Evolutionary conservation across 92 coral and sea anemone genomes (phyloP).

Genomic region (Porites divaricata): DNA sequence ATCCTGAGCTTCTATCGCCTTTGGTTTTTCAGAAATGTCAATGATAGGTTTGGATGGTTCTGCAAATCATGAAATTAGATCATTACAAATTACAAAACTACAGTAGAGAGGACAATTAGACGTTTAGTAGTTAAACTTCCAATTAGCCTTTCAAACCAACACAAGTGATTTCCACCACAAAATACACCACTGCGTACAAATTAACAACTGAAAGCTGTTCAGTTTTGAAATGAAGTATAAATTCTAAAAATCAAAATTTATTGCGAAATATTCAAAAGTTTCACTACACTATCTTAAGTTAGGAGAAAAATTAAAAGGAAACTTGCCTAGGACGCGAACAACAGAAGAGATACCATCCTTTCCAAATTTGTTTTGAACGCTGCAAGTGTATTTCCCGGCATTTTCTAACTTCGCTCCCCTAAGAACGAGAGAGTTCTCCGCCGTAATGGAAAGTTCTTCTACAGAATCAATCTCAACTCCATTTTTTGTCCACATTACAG

Average conservation of each 20-base stretch:
- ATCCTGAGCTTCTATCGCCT: conserved; percentile 16
- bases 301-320: neutral
- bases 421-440: conserved; percentile 57
- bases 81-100: no score
- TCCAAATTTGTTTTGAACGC: conserved; percentile 38
- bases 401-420: conserved; percentile 46
- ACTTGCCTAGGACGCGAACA: conserved; percentile 33
- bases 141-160: no score
- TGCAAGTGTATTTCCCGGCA: conserved; percentile 68
- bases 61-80: neutral
- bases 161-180: no score
- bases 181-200: no score
- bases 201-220: no score
- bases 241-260: no score
- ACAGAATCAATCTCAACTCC: conserved; percentile 52
- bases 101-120: no score
- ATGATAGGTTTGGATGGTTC: conserved; percentile 19
- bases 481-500: conserved; percentile 60
- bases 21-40: neutral
- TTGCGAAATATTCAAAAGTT: no score
- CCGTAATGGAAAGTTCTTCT: conserved; percentile 13
- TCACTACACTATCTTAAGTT: neutral
- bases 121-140: no score
- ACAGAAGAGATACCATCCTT: conserved; percentile 1
- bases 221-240: no score